Conservation (phyloP, 2,888 invertebrate species). For the Diaperis boleti region DNA sequence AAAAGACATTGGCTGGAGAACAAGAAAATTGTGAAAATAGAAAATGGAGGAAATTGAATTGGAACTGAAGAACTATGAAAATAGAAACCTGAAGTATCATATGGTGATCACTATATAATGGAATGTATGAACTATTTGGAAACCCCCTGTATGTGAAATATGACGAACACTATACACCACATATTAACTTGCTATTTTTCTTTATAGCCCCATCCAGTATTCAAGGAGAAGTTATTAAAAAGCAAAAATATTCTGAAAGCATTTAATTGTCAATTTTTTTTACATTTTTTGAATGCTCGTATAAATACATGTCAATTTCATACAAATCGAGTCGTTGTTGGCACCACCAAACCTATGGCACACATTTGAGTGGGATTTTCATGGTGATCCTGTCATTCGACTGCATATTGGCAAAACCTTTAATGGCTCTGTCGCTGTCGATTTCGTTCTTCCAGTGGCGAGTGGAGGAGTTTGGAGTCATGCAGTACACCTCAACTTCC, state of each 20-base stretch:
- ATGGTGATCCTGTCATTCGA: neutral
- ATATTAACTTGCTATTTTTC: no score
- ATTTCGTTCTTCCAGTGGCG: constrained; percentile 61
- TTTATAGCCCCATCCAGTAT: no score
- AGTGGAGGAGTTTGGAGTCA: constrained; percentile 49
- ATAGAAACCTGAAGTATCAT: no score
- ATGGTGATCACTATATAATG: no score
- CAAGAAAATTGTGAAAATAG: no score
- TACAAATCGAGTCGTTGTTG: neutral
- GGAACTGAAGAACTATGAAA: no score
- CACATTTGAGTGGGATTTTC: constrained; percentile 37
- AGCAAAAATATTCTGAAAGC: neutral
- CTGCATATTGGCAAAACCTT: constrained; percentile 48
- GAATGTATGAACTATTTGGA: no score
- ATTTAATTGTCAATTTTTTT: constrained; percentile 32
- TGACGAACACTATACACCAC: no score
- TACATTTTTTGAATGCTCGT: constrained; percentile 39
- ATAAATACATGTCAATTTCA: constrained; percentile 14
- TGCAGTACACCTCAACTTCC: constrained; percentile 65
- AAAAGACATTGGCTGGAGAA: no score
- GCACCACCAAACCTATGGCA: constrained; percentile 47
- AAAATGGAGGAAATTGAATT: no score
- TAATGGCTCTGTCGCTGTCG: constrained; percentile 65
- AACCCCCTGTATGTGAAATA: no score
- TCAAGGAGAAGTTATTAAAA: no score